These are phyloP conservation scores for Limnephilus auricula DNA, from an alignment of 2,888 invertebrate species.

Conservation along the genomic window DNA sequence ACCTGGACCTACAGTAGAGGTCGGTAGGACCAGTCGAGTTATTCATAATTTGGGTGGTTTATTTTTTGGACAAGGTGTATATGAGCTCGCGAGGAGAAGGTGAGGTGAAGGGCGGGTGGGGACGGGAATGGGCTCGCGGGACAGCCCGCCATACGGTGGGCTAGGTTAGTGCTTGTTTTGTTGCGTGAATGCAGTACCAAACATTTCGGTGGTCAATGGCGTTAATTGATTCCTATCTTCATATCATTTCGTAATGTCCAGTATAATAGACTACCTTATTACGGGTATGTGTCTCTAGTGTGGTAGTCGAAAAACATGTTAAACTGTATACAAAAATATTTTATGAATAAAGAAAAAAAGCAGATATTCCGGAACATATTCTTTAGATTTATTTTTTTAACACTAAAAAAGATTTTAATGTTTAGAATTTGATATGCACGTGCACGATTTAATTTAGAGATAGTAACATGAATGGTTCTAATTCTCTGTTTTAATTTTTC, in stretches of 20 bases:
- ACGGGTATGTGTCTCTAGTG: no score
- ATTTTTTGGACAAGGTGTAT: slow-evolving; percentile 58
- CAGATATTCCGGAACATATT: not conserved
- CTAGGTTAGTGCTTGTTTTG: slow-evolving; percentile 68
- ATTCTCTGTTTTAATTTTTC: no score
- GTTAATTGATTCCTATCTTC: not conserved
- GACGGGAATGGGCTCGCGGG: slow-evolving; percentile 58
- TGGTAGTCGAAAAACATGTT: no score
- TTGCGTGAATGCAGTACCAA: slow-evolving; percentile 37
- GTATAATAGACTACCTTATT: no score
- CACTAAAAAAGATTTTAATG: not conserved
- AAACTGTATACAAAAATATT: no score
- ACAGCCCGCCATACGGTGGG: slow-evolving; percentile 64
- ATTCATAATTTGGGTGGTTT: slow-evolving; percentile 52
- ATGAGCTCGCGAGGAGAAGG: slow-evolving; percentile 55
- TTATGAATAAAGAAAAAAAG: no score
- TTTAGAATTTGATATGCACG: not conserved
- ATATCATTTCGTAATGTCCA: not conserved
- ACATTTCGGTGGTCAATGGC: slow-evolving; percentile 10
- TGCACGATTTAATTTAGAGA: not conserved
- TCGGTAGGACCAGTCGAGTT: slow-evolving; percentile 37
- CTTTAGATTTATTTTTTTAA: not conserved
- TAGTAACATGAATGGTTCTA: not conserved
- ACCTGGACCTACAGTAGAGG: slow-evolving; percentile 6
- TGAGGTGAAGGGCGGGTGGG: slow-evolving; percentile 51